A percentile compares a stretch with the other conserved stretches of the same genome.
phyloP scores from a whole-genome alignment of 2,113 vertebrate species.

The Petaurus breviceps region DNA sequence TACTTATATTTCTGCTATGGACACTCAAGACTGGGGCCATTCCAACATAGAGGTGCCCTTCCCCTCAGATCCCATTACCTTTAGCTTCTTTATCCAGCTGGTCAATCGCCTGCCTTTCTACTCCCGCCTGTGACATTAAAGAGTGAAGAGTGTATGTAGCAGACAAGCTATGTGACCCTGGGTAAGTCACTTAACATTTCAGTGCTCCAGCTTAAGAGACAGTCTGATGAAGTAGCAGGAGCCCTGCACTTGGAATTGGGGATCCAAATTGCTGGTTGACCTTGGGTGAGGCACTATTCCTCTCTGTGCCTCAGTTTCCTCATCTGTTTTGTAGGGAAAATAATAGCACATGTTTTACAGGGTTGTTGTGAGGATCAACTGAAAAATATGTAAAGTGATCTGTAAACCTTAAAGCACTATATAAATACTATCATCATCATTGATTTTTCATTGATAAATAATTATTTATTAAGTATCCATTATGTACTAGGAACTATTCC shows the following conservation, averaged over 20 bases:
- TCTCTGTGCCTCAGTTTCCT: neutral
- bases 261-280: neutral
- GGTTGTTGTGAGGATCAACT: neutral
- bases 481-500: neutral
- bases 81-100: neutral
- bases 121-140: neutral
- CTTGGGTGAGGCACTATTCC: neutral
- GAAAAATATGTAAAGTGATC: neutral
- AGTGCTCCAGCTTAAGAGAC: too few relatives aligned
- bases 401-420: neutral
- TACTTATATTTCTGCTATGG: too few relatives aligned
- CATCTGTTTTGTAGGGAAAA: neutral
- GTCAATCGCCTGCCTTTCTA: neutral
- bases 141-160: neutral
- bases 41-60: neutral
- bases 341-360: neutral
- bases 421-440: neutral
- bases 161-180: neutral
- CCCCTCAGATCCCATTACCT: neutral
- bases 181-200: too few relatives aligned
- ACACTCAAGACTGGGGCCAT: neutral
- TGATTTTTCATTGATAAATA: neutral
- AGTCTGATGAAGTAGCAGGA: too few relatives aligned
- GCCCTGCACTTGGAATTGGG: too few relatives aligned
- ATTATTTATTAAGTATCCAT: neutral